Percentiles rank a stretch among this genome's conserved stretches.
Conservation (phyloP, 53 echinoderm and acorn worm species). For the Holothuria scabra region DNA sequence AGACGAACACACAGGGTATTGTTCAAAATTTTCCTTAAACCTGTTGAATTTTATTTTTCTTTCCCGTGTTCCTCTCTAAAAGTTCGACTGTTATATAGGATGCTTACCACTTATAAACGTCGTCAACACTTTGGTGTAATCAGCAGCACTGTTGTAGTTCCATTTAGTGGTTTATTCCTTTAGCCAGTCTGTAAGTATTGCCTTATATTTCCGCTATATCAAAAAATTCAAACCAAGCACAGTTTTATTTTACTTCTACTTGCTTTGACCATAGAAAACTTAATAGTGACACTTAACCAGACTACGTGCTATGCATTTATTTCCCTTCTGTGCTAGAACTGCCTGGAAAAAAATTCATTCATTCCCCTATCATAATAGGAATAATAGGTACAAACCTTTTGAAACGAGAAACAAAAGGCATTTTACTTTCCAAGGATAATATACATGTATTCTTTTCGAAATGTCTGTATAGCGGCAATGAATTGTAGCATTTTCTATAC, state of each 20-base stretch:
- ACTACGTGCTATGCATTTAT: constrained; percentile 30
- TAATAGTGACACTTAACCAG: constrained; percentile 12
- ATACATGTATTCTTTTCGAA: constrained; percentile 44
- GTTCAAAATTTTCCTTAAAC: no score
- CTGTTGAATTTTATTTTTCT: no score
- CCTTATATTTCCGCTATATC: no score
- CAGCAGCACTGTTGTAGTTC: no score
- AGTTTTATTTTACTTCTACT: background rate
- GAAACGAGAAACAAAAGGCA: constrained; percentile 44
- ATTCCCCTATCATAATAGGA: constrained; percentile 45
- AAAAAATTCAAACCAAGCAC: no score
- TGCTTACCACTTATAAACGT: no score
- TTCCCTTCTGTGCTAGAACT: constrained; percentile 21
- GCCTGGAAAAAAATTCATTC: constrained; percentile 33
- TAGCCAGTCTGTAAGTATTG: no score
- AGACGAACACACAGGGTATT: no score
- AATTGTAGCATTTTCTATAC: constrained; percentile 49
- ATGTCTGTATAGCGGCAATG: constrained; percentile 39
- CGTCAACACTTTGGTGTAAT: no score
- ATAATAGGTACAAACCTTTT: constrained; percentile 48
- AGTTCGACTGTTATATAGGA: no score
- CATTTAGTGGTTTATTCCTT: no score
- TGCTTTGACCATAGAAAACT: constrained; percentile 1
- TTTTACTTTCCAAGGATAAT: constrained; percentile 45
- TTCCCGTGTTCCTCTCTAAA: no score